phyloP scores from a whole-genome alignment of 2,888 invertebrate species.

The Ethmia dodecea region DNA sequence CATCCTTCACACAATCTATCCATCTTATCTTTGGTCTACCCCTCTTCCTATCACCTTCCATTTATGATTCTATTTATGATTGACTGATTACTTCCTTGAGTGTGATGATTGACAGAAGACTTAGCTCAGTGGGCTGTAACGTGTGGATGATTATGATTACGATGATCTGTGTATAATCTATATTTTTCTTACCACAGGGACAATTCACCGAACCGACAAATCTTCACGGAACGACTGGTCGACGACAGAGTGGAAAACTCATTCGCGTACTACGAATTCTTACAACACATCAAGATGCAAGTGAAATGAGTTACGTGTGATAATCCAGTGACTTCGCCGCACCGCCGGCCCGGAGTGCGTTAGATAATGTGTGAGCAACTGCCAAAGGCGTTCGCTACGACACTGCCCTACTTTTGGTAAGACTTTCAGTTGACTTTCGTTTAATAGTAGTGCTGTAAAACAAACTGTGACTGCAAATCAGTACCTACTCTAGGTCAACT shows the following conservation, averaged over 20 bases:
- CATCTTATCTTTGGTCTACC: too few relatives aligned
- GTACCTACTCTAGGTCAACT: too few relatives aligned
- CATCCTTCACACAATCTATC: too few relatives aligned
- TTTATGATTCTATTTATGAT: too few relatives aligned
- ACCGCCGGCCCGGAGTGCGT: slow-evolving; percentile 14
- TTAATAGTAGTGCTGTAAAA: too few relatives aligned
- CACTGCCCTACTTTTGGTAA: slow-evolving; percentile 39
- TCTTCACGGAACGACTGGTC: slow-evolving; percentile 92
- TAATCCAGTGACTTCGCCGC: slow-evolving; percentile 26
- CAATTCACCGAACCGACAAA: slow-evolving; percentile 88
- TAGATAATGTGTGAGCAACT: slow-evolving; percentile 11
- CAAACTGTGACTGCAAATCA: too few relatives aligned
- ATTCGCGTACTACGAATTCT: slow-evolving; percentile 98
- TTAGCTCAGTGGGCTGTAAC: too few relatives aligned
- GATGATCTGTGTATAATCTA: too few relatives aligned
- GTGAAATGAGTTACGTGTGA: slow-evolving; percentile 82
- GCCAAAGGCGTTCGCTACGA: slow-evolving; percentile 24
- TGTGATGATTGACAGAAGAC: too few relatives aligned
- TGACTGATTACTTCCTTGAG: too few relatives aligned
- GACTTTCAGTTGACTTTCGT: neutral
- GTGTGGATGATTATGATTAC: too few relatives aligned
- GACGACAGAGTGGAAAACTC: slow-evolving; percentile 97
- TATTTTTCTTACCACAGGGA: slow-evolving; percentile 81
- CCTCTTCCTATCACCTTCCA: too few relatives aligned
- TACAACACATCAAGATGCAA: slow-evolving; percentile 95